These are phyloP conservation scores for Dendrophyllia cribrosa DNA, from an alignment of 64 coral and sea anemone genomes.

Conservation along the genomic window DNA sequence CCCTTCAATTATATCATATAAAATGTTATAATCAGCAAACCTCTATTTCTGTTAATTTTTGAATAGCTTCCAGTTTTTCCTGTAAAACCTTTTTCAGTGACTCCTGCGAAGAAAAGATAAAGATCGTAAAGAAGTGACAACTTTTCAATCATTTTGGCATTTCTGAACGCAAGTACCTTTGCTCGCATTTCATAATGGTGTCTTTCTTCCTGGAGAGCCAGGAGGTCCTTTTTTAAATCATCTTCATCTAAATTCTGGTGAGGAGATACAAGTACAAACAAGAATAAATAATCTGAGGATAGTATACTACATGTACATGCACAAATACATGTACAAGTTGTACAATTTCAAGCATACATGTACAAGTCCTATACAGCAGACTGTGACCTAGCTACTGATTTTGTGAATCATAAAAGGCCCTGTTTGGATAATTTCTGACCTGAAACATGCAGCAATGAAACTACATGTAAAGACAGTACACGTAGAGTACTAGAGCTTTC, in stretches of 20 bases:
- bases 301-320: too few relatives aligned
- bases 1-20: too few relatives aligned
- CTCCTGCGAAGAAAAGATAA: conserved; percentile 39
- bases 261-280: background rate
- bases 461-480: too few relatives aligned
- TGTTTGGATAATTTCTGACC: too few relatives aligned
- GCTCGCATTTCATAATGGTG: conserved; percentile 98
- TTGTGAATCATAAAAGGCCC: too few relatives aligned
- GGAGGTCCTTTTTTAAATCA: conserved; percentile 77
- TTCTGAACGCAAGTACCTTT: conserved; percentile 56
- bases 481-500: too few relatives aligned
- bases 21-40: conserved; percentile 12
- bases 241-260: conserved; percentile 92
- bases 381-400: too few relatives aligned
- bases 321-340: background rate
- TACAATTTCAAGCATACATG: too few relatives aligned
- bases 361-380: too few relatives aligned
- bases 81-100: conserved; percentile 86
- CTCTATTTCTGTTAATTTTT: conserved; percentile 88
- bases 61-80: conserved; percentile 91
- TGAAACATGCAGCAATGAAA: too few relatives aligned
- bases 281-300: background rate
- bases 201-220: conserved; percentile 90
- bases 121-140: too few relatives aligned
- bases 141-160: background rate